phyloP scores from a whole-genome alignment of 2,113 vertebrate genomes.

The Aldabrachelys gigantea region DNA sequence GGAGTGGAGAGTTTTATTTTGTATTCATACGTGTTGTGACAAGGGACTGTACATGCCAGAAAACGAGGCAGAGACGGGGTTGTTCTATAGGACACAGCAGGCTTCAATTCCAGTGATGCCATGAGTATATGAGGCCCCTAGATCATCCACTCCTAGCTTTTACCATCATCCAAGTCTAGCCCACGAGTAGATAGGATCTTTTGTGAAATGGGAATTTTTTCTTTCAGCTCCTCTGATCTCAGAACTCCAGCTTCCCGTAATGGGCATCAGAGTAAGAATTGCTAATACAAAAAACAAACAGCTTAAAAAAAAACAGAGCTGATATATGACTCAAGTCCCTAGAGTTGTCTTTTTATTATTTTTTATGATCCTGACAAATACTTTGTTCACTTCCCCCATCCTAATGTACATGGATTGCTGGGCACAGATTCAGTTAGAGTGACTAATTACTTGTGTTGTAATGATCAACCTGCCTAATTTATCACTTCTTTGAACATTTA shows the following conservation, averaged over 20 bases:
- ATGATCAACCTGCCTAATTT: slow-evolving; percentile 86
- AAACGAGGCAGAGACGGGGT: not conserved
- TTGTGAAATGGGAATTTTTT: not conserved
- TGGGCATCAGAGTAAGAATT: not conserved
- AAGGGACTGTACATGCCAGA: not conserved
- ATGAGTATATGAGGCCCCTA: not conserved
- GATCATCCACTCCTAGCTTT: not conserved
- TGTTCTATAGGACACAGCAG: not conserved
- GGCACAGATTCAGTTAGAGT: slow-evolving; percentile 74
- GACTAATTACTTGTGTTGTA: slow-evolving; percentile 85
- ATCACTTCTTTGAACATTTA: slow-evolving; percentile 90
- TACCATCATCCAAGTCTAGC: not conserved
- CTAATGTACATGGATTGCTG: slow-evolving; percentile 39
- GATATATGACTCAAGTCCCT: not conserved
- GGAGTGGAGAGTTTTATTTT: not conserved
- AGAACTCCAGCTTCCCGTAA: not conserved
- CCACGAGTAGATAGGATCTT: not conserved
- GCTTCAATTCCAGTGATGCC: not conserved
- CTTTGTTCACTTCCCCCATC: slow-evolving; percentile 34
- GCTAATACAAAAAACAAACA: not conserved
- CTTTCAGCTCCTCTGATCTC: not conserved
- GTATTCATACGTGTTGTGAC: not conserved
- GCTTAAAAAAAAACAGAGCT: not conserved
- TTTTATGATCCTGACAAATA: not conserved
- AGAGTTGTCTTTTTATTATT: not conserved